Evolutionary conservation across 2,888 invertebrate species (phyloP).

Genomic region (Drosophila austrosaltans): DNA sequence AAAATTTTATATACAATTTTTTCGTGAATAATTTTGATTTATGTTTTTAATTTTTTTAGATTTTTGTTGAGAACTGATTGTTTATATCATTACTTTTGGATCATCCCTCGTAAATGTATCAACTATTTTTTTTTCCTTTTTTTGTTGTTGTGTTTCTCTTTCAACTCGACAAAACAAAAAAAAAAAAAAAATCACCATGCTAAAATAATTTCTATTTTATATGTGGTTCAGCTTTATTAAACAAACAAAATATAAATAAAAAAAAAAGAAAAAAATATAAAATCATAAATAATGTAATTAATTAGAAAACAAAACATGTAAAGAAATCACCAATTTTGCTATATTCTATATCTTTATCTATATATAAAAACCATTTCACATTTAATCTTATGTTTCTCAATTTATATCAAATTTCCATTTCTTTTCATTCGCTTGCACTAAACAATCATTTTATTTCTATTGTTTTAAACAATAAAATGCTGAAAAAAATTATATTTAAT

Average conservation of each 20-base stretch:
- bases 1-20: too few relatives aligned
- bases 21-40: too few relatives aligned
- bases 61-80: slow-evolving; percentile 3
- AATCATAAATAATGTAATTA: slow-evolving; percentile 6
- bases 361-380: background rate
- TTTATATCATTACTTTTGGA: slow-evolving; percentile 7
- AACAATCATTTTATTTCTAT: background rate
- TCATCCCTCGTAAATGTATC: slow-evolving; percentile 4
- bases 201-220: slow-evolving; percentile 84
- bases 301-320: background rate
- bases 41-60: background rate
- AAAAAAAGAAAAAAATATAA: slow-evolving; percentile 31
- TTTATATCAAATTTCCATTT: background rate
- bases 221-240: slow-evolving; percentile 84
- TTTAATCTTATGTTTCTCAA: too few relatives aligned
- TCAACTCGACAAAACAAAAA: slow-evolving; percentile 25
- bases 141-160: slow-evolving; percentile 37
- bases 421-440: background rate
- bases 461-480: background rate
- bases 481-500: background rate
- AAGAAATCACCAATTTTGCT: background rate
- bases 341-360: slow-evolving; percentile 6
- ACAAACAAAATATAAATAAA: slow-evolving; percentile 53
- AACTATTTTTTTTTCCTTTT: slow-evolving; percentile 27
- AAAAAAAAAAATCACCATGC: slow-evolving; percentile 79